Conservation (phyloP, 2,888 invertebrate genomes). For the Anticlea derivata region DNA sequence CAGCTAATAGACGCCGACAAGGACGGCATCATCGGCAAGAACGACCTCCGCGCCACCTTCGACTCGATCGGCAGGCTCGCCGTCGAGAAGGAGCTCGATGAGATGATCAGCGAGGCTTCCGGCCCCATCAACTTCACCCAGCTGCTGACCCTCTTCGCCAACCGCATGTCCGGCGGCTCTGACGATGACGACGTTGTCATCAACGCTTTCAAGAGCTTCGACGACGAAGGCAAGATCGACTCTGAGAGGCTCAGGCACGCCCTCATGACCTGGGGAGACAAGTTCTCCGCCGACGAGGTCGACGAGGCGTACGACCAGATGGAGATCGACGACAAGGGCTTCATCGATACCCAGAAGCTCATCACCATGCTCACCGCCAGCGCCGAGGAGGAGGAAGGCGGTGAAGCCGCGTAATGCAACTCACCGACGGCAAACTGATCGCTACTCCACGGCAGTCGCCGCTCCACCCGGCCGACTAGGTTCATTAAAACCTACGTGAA, state of each 20-base stretch:
- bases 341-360: constrained; percentile 94
- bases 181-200: constrained; percentile 97
- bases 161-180: constrained; percentile 95
- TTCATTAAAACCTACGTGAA: constrained; percentile 67
- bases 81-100: constrained; percentile 95
- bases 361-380: constrained; percentile 95
- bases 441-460: constrained; percentile 34
- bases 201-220: constrained; percentile 96
- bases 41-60: constrained; percentile 95
- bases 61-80: constrained; percentile 96
- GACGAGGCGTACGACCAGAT: constrained; percentile 97
- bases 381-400: constrained; percentile 91
- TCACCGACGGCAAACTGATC: constrained; percentile 27
- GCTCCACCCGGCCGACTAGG: constrained; percentile 45
- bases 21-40: constrained; percentile 95
- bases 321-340: constrained; percentile 95
- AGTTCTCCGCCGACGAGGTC: constrained; percentile 94
- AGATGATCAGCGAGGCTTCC: constrained; percentile 93
- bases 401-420: constrained; percentile 73
- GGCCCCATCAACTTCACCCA: constrained; percentile 98
- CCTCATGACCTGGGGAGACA: constrained; percentile 96
- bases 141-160: constrained; percentile 95
- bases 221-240: constrained; percentile 94
- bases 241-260: constrained; percentile 95
- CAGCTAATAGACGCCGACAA: constrained; percentile 98